Evolutionary conservation across 1,140 invertebrate species (phyloP), one percentile per base, ranked within the genome.

Genomic region (Drosophila miranda): DNA sequence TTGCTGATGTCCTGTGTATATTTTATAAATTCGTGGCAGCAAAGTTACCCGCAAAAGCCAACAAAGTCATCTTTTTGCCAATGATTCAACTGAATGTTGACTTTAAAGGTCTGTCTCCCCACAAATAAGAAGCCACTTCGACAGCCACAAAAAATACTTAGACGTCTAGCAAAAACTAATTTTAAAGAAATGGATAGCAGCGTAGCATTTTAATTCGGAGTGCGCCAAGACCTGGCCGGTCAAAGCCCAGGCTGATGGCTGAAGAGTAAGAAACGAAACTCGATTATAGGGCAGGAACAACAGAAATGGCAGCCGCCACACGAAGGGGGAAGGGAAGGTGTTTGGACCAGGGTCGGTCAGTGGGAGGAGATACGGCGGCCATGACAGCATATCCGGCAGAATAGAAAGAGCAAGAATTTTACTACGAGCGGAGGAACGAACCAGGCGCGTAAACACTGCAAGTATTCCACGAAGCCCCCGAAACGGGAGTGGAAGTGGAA

Each of bases 321-420:
- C 14, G 38, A 42, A 38, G n/a, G 19, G n/a, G 13, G 13, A 42
- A 45, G 11, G 13, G 16, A 45, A 45, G 42, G 28, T 41, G 28
- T 9, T 2, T 46, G 14, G 28, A 1, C 28, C 14, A 9, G 26
- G 54, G 23, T 30, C 9, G 26, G 2, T 44, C 11, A 23, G n/a
- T 28, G 21, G 28, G 38, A 21, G 41, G 14, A 34, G 48, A 16
- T 41, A 54, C 38, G 42, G 44, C 55, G 60, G 76, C 76, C 61
- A 79, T 80, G 72, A 45, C 66, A 67, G 71, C 61, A 55, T 46
- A 70, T 83, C 80, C 75, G 80, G 67, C 56, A 23, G 50, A 66
- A 76, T 48, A 59, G 51, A 62, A 61, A 60, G 46, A 53, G 19
- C 8, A 58, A 67, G 53, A 76, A 49, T 79, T 83, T 84, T 84